Evolutionary conservation across 2,113 vertebrate genomes (phyloP).

Genomic region (Pedetes capensis): DNA sequence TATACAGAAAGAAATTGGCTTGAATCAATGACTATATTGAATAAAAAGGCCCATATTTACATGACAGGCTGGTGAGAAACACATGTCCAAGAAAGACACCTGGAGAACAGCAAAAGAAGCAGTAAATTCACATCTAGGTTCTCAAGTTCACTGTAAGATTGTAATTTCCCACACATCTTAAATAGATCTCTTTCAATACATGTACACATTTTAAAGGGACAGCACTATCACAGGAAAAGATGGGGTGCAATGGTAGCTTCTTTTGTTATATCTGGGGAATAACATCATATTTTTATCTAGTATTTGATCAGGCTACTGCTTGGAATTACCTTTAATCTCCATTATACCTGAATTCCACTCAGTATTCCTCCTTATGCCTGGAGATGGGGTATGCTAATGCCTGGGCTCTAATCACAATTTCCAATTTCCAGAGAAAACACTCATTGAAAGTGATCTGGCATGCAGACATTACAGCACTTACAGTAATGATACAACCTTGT

Average conservation of each 20-base stretch:
- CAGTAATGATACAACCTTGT: not conserved
- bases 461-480: conserved; percentile 16
- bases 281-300: not conserved
- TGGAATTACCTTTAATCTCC: not conserved
- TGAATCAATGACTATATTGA: not conserved
- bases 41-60: not conserved
- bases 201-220: not conserved
- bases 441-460: conserved; percentile 11
- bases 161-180: not conserved
- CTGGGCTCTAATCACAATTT: not conserved
- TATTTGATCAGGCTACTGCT: not conserved
- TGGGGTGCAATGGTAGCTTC: not conserved
- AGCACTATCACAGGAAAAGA: not conserved
- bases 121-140: not conserved
- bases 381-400: not conserved
- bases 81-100: not conserved
- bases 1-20: not conserved
- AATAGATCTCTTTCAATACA: not conserved
- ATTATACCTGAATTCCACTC: not conserved
- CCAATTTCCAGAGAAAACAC: conserved; percentile 54
- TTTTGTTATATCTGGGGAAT: not conserved
- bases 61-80: not conserved
- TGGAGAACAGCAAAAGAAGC: not conserved
- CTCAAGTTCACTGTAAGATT: not conserved
- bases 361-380: not conserved